Evolutionary conservation across 2,113 vertebrate genomes (phyloP).

Genomic region (Aptenodytes patagonicus): DNA sequence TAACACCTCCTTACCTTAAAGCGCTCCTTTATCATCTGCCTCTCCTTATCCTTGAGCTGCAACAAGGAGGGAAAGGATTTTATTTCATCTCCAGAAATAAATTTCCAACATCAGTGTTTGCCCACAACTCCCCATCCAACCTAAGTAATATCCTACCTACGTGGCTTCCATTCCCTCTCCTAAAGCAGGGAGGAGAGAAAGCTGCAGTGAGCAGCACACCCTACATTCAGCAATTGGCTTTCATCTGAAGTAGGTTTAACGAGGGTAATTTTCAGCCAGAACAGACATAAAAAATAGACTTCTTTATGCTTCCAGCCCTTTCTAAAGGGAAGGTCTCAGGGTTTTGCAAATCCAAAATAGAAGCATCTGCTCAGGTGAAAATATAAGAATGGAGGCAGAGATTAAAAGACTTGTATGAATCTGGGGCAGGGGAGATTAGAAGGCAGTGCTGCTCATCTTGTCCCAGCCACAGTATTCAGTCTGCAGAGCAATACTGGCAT

Average conservation of each 20-base stretch:
- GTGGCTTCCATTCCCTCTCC: not conserved
- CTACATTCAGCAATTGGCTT: not conserved
- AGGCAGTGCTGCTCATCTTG: not conserved
- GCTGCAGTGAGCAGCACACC: not conserved
- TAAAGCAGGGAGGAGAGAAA: not conserved
- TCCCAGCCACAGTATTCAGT: not conserved
- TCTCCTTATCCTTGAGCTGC: conserved; percentile 96
- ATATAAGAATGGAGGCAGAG: not conserved
- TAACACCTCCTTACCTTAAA: conserved; percentile 86
- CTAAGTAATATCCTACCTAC: not conserved
- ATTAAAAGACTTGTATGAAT: not conserved
- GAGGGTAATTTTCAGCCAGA: not conserved
- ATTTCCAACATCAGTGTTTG: not conserved
- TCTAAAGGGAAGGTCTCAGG: not conserved
- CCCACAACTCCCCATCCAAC: not conserved
- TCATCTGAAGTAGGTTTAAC: not conserved
- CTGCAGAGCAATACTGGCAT: not conserved
- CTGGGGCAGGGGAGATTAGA: not conserved
- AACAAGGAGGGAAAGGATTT: not conserved
- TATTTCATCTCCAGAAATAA: not conserved
- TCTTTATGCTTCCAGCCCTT: not conserved
- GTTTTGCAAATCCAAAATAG: not conserved
- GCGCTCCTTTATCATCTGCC: conserved; percentile 97
- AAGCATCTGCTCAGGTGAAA: not conserved
- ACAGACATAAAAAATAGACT: not conserved